Conservation (phyloP, 2,888 invertebrate species). For the Lasioglossum lativentre region DNA sequence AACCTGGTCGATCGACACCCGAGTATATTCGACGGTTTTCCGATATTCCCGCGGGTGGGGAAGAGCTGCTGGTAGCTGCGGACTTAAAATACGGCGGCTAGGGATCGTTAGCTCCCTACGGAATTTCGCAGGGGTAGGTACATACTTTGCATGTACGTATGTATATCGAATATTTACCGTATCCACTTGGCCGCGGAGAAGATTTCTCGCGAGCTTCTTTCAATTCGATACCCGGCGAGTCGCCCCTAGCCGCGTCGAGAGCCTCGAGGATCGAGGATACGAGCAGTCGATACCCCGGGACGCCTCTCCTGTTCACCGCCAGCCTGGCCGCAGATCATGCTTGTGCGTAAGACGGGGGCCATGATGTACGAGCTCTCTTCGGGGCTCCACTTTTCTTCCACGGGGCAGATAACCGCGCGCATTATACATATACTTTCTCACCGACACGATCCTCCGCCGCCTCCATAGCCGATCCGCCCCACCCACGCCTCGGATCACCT, state of each 20-base stretch:
- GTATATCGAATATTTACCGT: not conserved
- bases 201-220: slow-evolving; percentile 3
- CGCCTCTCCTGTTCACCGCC: not conserved
- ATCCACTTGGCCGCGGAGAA: not conserved
- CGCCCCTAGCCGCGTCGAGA: not conserved
- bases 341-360: slow-evolving; percentile 33
- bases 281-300: not conserved
- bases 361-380: slow-evolving; percentile 54
- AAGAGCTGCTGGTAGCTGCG: not conserved
- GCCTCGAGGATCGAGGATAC: not conserved
- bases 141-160: not conserved
- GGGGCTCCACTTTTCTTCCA: slow-evolving; percentile 39
- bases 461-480: not conserved
- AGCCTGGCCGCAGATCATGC: not conserved
- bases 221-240: not conserved
- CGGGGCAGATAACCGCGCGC: not conserved
- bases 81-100: not conserved
- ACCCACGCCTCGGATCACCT: not conserved
- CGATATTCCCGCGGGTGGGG: not conserved
- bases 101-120: not conserved
- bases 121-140: not conserved
- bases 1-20: not conserved
- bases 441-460: not conserved
- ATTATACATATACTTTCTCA: not conserved
- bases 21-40: not conserved